Evolutionary conservation across 2,888 invertebrate genomes (phyloP).

Genomic region (Shargacucullia verbasci): DNA sequence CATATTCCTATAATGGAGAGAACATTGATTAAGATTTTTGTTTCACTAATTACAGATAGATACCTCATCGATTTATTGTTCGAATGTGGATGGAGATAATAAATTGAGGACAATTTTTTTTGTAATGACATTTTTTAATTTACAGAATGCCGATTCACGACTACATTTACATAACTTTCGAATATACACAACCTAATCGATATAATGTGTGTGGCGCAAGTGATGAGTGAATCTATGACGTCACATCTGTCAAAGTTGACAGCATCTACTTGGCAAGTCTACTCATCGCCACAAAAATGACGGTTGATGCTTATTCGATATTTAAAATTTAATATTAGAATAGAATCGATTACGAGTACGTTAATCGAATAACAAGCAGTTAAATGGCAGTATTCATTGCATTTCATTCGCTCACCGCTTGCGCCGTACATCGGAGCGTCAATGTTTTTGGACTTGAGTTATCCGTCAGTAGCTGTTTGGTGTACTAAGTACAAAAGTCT

Average conservation of each 20-base stretch:
- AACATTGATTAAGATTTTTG: slow-evolving; percentile 53
- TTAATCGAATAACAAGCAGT: slow-evolving; percentile 49
- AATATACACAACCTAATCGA: slow-evolving; percentile 80
- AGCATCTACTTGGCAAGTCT: slow-evolving; percentile 42
- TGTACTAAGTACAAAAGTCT: slow-evolving; percentile 87
- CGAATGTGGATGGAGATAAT: slow-evolving; percentile 86
- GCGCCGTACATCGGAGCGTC: slow-evolving; percentile 60
- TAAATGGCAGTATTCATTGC: slow-evolving; percentile 53
- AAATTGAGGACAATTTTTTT: slow-evolving; percentile 79
- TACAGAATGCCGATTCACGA: slow-evolving; percentile 74
- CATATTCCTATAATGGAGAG: slow-evolving; percentile 56
- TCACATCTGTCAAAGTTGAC: slow-evolving; percentile 45
- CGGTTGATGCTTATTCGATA: slow-evolving; percentile 40
- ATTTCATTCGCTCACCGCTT: slow-evolving; percentile 64
- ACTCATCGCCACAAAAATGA: slow-evolving; percentile 52
- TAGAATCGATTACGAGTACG: slow-evolving; percentile 47
- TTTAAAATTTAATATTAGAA: slow-evolving; percentile 49
- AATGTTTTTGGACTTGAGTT: slow-evolving; percentile 62
- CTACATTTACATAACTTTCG: slow-evolving; percentile 73
- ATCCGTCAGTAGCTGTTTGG: slow-evolving; percentile 72
- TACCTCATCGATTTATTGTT: slow-evolving; percentile 80
- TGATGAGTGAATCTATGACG: slow-evolving; percentile 62
- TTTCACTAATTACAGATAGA: slow-evolving; percentile 69
- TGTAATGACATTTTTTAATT: slow-evolving; percentile 68
- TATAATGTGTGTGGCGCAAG: slow-evolving; percentile 70